Conservation (phyloP, 1,140 invertebrate species). For the Trachelipus rathkii region DNA sequence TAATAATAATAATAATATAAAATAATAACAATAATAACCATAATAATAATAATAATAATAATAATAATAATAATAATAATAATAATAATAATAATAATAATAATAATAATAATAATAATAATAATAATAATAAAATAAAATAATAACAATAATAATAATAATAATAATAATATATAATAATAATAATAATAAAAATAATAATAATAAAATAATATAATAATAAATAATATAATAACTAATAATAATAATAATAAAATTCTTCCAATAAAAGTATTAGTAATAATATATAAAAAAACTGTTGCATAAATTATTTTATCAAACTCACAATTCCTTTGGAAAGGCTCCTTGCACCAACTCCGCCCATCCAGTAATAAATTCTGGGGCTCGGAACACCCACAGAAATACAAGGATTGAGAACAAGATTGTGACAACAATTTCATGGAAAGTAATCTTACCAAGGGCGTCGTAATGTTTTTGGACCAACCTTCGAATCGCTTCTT, state of each 20-base stretch:
- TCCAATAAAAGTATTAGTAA: too few relatives aligned
- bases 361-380: slow-evolving; percentile 58
- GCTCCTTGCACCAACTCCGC: slow-evolving; percentile 36
- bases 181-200: too few relatives aligned
- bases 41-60: too few relatives aligned
- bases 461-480: slow-evolving; percentile 66
- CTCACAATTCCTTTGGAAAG: background rate
- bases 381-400: slow-evolving; percentile 57
- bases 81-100: too few relatives aligned
- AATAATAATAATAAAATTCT: slow-evolving; percentile 22
- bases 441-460: slow-evolving; percentile 73
- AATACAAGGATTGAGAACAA: slow-evolving; percentile 55
- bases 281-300: too few relatives aligned
- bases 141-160: too few relatives aligned
- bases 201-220: too few relatives aligned
- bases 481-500: slow-evolving; percentile 50
- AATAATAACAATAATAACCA: slow-evolving; percentile 12
- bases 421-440: slow-evolving; percentile 65
- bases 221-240: too few relatives aligned
- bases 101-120: background rate
- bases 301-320: background rate
- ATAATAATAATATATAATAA: background rate
- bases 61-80: slow-evolving; percentile 17
- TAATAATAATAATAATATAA: too few relatives aligned
- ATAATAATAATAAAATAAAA: too few relatives aligned